Evolutionary conservation across 2,797 vertebrate genomes (phyloP).

Genomic region (Hippoglossus hippoglossus): DNA sequence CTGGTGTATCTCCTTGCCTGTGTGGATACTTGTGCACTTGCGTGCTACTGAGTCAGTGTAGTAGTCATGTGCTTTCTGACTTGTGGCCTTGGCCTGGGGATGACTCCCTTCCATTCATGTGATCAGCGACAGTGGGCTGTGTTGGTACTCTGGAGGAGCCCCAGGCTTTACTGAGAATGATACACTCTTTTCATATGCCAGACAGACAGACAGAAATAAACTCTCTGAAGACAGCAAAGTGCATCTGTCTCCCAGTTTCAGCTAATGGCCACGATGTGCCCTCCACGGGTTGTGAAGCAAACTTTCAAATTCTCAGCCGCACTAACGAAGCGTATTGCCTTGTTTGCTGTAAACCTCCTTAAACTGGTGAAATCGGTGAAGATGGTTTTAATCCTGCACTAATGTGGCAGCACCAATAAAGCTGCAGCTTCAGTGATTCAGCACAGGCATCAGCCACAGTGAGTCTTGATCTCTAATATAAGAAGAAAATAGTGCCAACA

Average conservation of each 20-base stretch:
- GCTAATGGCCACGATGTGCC: not conserved
- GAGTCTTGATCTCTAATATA: slow-evolving; percentile 10
- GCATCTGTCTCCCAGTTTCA: slow-evolving; percentile 21
- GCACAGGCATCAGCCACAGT: not conserved
- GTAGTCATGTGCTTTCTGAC: slow-evolving; percentile 82
- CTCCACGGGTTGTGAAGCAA: slow-evolving; percentile 5
- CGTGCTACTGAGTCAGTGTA: slow-evolving; percentile 55
- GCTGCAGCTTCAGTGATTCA: slow-evolving; percentile 6
- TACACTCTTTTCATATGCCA: slow-evolving; percentile 45
- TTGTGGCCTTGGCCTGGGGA: slow-evolving; percentile 74
- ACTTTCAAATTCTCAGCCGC: slow-evolving; percentile 1
- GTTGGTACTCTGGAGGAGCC: slow-evolving; percentile 39
- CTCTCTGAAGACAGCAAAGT: slow-evolving; percentile 32
- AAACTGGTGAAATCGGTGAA: not conserved
- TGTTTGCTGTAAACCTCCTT: not conserved
- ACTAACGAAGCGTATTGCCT: not conserved
- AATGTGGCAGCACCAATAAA: not conserved
- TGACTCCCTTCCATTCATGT: slow-evolving; percentile 74
- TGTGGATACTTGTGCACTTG: slow-evolving; percentile 38
- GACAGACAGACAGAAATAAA: slow-evolving; percentile 57
- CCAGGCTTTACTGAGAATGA: slow-evolving; percentile 36
- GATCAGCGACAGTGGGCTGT: slow-evolving; percentile 64
- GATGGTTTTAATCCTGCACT: slow-evolving; percentile 10
- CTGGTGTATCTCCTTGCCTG: slow-evolving; percentile 20
- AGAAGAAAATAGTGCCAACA: slow-evolving; percentile 8